Base-by-base conservation (phyloP, 2,113 vertebrate genomes). In the Syngnathus scovelli region DNA sequence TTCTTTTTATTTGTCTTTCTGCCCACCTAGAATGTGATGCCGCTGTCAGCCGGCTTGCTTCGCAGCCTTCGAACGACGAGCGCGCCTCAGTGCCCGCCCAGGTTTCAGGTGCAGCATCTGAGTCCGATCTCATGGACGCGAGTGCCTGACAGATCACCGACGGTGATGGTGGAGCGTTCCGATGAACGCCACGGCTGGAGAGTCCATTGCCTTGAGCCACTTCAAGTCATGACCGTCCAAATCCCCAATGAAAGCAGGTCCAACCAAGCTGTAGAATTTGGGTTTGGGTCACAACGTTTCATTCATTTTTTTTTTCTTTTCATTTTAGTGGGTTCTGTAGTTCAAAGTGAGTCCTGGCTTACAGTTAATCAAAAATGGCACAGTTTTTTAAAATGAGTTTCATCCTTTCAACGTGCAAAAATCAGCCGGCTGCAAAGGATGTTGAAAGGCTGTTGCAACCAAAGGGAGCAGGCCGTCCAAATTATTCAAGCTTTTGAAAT, bases 181-280 rank as follows among this genome's bases (percentile, higher is more conserved):
- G 94, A 94, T 63, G 93, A 95, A 48, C 88, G 87, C 18, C 92
- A 92, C 0, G 96, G 96, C 63, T 98, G 96, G 96, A 92, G 91
- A 85, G 90, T 96, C 61, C 91, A 94, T 60, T 95, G 94, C 66
- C 62, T 85, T 58, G 91, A 93, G 43, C 92, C 93, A 44, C 86
- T 93, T 72, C 94, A 95, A 89, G 92, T 94, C 85, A 93, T 98
- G 94, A 91, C 88, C 1, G 92, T 98, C 62, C 93, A 96, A 44
- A 94, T 98, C 78, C 96, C 96, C 0, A 94, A 98, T 84, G 95
- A 97, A 86, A 95, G 94, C 92, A 97, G 96, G 96, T 86, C 23
- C 74, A 69, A 48, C 39, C 1, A 15, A 7, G 15, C 5, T 23
- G n/a, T 12, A 6, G 10, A 56, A 1, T 33, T 36, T 18, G 7